Base-by-base conservation (phyloP, 2,113 vertebrate species). In the Barbus barbus region DNA sequence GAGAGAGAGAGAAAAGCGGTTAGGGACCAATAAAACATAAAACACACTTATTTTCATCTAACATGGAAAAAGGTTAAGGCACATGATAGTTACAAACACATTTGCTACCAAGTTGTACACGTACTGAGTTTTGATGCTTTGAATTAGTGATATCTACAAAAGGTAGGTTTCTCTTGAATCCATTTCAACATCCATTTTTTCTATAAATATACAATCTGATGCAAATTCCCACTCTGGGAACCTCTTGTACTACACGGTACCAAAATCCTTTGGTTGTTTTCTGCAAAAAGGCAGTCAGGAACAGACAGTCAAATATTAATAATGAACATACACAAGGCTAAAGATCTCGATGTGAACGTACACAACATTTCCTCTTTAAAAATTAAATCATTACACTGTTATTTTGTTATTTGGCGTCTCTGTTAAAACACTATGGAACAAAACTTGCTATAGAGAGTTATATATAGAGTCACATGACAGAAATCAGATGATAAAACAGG, bases 51-150 rank as follows among this genome's bases (percentile, higher is more conserved):
- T 93, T 82, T 90, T 90, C 82, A 94, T 93, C 95, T 95, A 96
- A 93, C 94, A 97, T 97, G 96, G 96, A 96, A 96, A 96, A 96
- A 96, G 95, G 95, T 97, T 98, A 98, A 98, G 97, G 97, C 96
- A 97, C 97, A 94, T 97, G 96, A 97, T 95, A 95, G 95, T 96
- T 96, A 97, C 96, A 97, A 96, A 97, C 95, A 96, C 95, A 93
- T 96, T 94, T 96, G 94, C 94, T 96, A 97, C 95, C 94, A 94
- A 94, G 93, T 94, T 94, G 92, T 94, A 94, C 94, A 94, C 92
- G 90, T 93, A 94, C 92, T 94, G 95, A 92, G 90, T 90, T 92
- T 89, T 91, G 90, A 93, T 90, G 87, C 89, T 92, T 91, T 91
- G 90, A 93, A 93, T 92, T 90, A 83, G 90, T 91, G 89, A 90